phyloP scores from a whole-genome alignment of 2,797 vertebrate species.

The Chelmon rostratus region DNA sequence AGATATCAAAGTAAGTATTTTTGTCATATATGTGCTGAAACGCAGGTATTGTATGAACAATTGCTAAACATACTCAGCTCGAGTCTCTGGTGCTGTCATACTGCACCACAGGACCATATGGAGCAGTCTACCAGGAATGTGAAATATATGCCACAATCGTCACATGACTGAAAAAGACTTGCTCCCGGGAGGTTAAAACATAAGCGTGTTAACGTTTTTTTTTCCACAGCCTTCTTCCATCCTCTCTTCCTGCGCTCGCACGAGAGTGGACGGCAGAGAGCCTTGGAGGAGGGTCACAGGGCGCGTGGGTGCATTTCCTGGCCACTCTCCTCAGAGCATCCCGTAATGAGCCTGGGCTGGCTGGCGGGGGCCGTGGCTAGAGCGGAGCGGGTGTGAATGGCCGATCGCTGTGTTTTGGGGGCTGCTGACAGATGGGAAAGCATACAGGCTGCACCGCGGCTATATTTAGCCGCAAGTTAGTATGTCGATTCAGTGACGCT shows the following conservation, averaged over 20 bases:
- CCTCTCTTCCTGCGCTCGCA: constrained; percentile 25
- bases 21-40: background rate
- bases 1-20: background rate
- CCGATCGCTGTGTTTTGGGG: constrained; percentile 75
- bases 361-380: constrained; percentile 49
- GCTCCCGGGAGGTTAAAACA: constrained; percentile 61
- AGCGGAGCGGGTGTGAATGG: constrained; percentile 73
- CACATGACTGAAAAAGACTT: constrained; percentile 48
- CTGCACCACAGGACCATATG: constrained; percentile 13
- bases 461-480: constrained; percentile 86
- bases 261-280: constrained; percentile 45
- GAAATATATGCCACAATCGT: constrained; percentile 34
- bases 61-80: background rate
- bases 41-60: background rate
- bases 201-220: constrained; percentile 46
- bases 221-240: constrained; percentile 33
- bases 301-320: constrained; percentile 67
- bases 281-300: constrained; percentile 59
- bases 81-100: background rate
- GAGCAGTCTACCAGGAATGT: constrained; percentile 33
- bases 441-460: constrained; percentile 74
- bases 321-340: constrained; percentile 59
- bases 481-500: constrained; percentile 86
- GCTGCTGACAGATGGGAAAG: constrained; percentile 84
- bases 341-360: constrained; percentile 67